Percentiles rank a stretch among this genome's conserved stretches.
Evolutionary conservation across 2,113 vertebrate species (phyloP).

Genomic region (Calyptomena viridis): DNA sequence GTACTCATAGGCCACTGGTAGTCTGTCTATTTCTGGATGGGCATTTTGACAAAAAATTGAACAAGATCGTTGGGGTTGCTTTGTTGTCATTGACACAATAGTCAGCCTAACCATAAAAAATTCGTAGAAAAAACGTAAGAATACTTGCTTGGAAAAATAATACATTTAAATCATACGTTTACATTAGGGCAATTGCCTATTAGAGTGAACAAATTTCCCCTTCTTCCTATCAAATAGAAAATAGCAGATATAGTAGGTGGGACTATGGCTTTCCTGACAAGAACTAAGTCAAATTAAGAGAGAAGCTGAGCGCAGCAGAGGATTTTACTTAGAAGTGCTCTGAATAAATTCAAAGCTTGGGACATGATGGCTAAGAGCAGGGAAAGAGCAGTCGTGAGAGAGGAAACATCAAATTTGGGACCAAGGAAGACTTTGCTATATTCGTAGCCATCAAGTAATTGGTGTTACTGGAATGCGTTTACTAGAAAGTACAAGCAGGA

Average conservation of each 20-base stretch:
- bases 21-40: not conserved
- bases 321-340: not conserved
- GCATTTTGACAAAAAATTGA: not conserved
- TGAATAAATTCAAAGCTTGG: not conserved
- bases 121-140: not conserved
- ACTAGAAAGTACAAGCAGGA: not conserved
- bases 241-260: not conserved
- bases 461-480: not conserved
- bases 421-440: not conserved
- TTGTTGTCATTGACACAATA: not conserved
- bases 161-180: not conserved
- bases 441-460: not conserved
- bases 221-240: not conserved
- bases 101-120: not conserved
- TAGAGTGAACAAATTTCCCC: not conserved
- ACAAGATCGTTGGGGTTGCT: not conserved
- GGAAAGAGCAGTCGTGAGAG: not conserved
- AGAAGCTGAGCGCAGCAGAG: not conserved
- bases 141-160: not conserved
- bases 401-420: not conserved
- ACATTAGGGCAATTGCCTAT: too few species aligned
- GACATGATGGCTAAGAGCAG: not conserved
- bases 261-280: not conserved
- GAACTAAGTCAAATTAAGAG: not conserved
- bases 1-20: not conserved